Conservation (phyloP, 2,113 vertebrate genomes). For the Micromys minutus region DNA sequence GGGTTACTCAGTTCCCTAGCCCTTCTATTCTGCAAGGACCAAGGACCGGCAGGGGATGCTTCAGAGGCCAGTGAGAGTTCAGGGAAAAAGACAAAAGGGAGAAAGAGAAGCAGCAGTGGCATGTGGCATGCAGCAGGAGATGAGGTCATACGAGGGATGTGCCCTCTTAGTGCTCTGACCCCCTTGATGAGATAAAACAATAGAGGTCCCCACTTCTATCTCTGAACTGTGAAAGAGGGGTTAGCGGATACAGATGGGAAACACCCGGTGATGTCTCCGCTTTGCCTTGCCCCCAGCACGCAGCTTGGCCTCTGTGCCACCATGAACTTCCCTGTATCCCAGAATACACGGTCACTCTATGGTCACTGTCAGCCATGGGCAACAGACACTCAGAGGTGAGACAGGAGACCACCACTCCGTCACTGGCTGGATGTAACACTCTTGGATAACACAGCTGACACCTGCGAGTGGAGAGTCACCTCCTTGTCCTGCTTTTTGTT, state of each 20-base stretch:
- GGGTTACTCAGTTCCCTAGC: background rate
- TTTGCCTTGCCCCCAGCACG: rapidly evolving
- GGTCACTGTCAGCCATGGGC: background rate
- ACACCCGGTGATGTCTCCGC: background rate
- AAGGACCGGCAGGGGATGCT: no score
- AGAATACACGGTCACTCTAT: background rate
- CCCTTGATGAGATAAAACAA: background rate
- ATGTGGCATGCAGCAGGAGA: background rate
- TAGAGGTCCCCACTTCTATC: background rate
- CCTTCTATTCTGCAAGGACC: background rate
- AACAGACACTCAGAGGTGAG: background rate
- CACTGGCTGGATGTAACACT: background rate
- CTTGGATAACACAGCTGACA: background rate
- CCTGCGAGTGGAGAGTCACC: no score
- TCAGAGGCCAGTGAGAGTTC: background rate
- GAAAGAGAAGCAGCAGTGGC: background rate
- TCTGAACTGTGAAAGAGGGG: background rate
- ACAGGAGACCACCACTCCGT: background rate
- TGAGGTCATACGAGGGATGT: rapidly evolving
- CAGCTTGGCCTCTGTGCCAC: background rate
- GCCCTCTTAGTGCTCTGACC: rapidly evolving
- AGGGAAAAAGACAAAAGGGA: background rate
- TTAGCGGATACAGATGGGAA: background rate
- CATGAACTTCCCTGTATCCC: background rate
- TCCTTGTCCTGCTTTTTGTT: background rate